These are phyloP conservation scores for Adelphocoris suturalis DNA, from an alignment of 2,888 invertebrate genomes.

Conservation along the genomic window DNA sequence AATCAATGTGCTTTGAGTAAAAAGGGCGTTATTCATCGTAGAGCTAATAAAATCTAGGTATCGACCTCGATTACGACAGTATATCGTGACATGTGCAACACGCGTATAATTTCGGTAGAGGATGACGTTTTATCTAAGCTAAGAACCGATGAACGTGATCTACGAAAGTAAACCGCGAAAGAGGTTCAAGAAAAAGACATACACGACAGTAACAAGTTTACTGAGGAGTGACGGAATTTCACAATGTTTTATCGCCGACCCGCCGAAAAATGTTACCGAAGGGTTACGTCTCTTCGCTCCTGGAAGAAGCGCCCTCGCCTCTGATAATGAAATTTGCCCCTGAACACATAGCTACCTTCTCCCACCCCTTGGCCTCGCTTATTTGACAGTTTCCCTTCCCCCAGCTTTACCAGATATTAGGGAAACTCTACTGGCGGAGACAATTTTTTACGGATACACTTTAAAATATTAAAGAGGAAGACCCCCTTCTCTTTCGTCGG, in stretches of 20 bases:
- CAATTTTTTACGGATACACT: slow-evolving; percentile 67
- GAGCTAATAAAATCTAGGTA: too few species aligned
- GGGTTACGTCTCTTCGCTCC: neutral
- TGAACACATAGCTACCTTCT: slow-evolving; percentile 47
- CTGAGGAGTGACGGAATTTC: slow-evolving; percentile 24
- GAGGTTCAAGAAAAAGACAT: too few species aligned
- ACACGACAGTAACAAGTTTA: slow-evolving; percentile 22
- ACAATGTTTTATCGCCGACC: slow-evolving; percentile 6
- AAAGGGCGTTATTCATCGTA: too few species aligned
- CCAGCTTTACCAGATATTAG: slow-evolving; percentile 42
- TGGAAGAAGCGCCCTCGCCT: neutral
- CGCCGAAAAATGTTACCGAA: slow-evolving; percentile 24
- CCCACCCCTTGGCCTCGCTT: slow-evolving; percentile 31
- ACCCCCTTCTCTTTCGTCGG: neutral
- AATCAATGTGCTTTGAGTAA: too few species aligned
- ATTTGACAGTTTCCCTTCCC: slow-evolving; percentile 54
- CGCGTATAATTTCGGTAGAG: too few species aligned
- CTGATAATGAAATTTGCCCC: slow-evolving; percentile 61
- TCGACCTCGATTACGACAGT: too few species aligned
- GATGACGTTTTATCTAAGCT: too few species aligned
- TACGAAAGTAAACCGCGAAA: too few species aligned
- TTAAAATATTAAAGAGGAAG: slow-evolving; percentile 63
- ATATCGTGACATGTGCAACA: too few species aligned
- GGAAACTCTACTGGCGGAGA: slow-evolving; percentile 2
- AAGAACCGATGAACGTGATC: too few species aligned